Percentiles rank a stretch among this genome's conserved stretches.
Conservation (phyloP, 2,797 vertebrate species). For the Sorex maritimensis region DNA sequence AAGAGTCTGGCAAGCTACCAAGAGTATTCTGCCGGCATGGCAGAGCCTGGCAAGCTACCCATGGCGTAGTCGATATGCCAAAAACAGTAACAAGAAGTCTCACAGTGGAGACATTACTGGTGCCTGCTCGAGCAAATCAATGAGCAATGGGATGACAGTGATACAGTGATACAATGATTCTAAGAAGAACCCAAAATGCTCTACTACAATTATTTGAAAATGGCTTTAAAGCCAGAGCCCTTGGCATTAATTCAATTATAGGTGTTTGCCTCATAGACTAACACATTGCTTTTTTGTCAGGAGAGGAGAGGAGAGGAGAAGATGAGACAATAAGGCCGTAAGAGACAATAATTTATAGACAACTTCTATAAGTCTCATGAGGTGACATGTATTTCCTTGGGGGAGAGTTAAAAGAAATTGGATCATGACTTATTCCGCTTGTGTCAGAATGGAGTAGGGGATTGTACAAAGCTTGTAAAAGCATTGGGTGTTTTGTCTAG, state of each 20-base stretch:
- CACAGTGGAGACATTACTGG: too few relatives aligned
- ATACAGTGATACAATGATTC: too few relatives aligned
- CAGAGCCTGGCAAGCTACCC: too few relatives aligned
- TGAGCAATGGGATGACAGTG: too few relatives aligned
- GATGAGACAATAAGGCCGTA: neutral
- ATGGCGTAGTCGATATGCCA: too few relatives aligned
- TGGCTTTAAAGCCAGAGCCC: slow-evolving; percentile 36
- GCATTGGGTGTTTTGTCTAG: neutral
- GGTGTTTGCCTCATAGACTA: slow-evolving; percentile 31
- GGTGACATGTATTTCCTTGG: slow-evolving; percentile 55
- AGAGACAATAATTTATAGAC: neutral
- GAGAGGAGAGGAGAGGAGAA: neutral
- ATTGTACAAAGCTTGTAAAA: slow-evolving; percentile 36
- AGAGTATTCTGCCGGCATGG: too few relatives aligned
- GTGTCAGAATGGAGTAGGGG: slow-evolving; percentile 25
- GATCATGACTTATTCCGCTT: slow-evolving; percentile 17
- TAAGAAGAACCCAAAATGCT: slow-evolving; percentile 6
- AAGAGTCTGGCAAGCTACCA: too few relatives aligned
- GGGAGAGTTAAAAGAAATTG: slow-evolving; percentile 50
- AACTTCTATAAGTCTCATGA: slow-evolving; percentile 45
- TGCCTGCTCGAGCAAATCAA: too few relatives aligned
- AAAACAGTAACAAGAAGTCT: too few relatives aligned
- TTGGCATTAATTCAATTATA: slow-evolving; percentile 51
- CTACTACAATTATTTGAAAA: neutral
- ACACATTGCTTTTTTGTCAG: slow-evolving; percentile 27